Evolutionary conservation across 2,888 invertebrate genomes (phyloP), one percentile per base, ranked within the genome.

Genomic region (Dorcus parallelipipedus): DNA sequence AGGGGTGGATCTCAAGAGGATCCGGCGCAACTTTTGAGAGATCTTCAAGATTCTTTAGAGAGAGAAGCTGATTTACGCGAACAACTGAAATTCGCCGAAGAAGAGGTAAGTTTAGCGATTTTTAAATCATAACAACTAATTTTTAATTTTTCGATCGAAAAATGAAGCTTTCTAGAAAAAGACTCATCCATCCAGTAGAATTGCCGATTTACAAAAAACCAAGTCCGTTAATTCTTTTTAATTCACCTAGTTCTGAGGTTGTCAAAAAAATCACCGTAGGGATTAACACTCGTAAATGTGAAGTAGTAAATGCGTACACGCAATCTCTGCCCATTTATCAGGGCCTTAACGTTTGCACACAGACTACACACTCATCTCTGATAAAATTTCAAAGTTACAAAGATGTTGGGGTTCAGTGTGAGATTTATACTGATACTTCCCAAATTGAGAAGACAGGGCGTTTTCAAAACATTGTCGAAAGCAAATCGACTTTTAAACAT

Each of bases 1-100:
- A 82, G 90, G 50, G 90, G 90, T 14, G 90, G 90, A 49, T 90
- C 90, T 20, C 90, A 90, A 74, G 90, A 91, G 68, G 90, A 92
- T 76, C 89, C 91, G 1, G 87, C 86, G 49, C 91, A 93, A 73
- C 79, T 95, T 42, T 81, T 94, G 61, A 82, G 94, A 48, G 95
- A 96, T 74, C 81, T 97, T 14, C 92, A 94, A 74, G 96, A 96
- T 79, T 92, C 94, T 2, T 81, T 95, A 61, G 97, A 97, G 79
- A 82, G 97, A 26, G 97, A 97, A 78, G 93, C 93, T 1, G 97
- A 97, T 80, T 81, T 97, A 10, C 85, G 93, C 54, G 97, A 97
- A 76, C 97, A 97, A 76, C 80, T 97, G 9, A 86, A 89, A 64
- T 96, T 94, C 77, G 90, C 95, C 9, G 96, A 97, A 77, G 95